Percentiles rank a stretch among this genome's conserved stretches.
phyloP scores from a whole-genome alignment of 2,888 invertebrate species.

The Chelonus formosanus region DNA sequence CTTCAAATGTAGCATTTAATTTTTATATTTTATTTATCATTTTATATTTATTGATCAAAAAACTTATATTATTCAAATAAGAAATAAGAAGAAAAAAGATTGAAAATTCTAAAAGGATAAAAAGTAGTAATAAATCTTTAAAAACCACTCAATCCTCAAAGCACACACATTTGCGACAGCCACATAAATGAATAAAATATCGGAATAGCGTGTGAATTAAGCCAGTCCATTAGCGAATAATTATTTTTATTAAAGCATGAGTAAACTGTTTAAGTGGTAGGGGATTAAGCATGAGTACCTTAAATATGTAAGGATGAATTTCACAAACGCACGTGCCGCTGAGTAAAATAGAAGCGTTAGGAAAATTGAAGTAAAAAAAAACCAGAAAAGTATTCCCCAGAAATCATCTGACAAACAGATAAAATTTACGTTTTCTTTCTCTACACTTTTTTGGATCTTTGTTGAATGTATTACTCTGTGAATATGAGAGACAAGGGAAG shows the following conservation, averaged over 20 bases:
- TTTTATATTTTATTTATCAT: too few species aligned
- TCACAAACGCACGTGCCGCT: constrained; percentile 59
- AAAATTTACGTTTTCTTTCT: background rate
- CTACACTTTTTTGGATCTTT: constrained; percentile 14
- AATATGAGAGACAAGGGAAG: constrained; percentile 20
- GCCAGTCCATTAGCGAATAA: constrained; percentile 3
- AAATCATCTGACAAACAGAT: constrained; percentile 44
- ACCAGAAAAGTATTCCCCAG: constrained; percentile 7
- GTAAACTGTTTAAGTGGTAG: constrained; percentile 15
- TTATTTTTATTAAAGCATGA: constrained; percentile 10
- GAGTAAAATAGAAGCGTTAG: constrained; percentile 59
- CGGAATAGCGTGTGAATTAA: background rate
- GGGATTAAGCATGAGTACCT: constrained; percentile 16
- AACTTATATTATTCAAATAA: too few species aligned
- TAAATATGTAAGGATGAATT: constrained; percentile 45
- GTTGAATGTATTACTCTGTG: background rate
- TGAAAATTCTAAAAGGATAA: too few species aligned
- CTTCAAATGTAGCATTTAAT: too few species aligned
- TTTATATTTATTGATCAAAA: too few species aligned
- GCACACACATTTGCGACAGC: too few species aligned
- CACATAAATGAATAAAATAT: too few species aligned
- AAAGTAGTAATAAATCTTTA: too few species aligned
- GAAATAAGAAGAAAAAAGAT: too few species aligned
- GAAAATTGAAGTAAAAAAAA: constrained; percentile 36
- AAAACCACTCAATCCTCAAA: too few species aligned